Conservation (phyloP, 2,888 invertebrate genomes). For the Pterostichus madidus region DNA sequence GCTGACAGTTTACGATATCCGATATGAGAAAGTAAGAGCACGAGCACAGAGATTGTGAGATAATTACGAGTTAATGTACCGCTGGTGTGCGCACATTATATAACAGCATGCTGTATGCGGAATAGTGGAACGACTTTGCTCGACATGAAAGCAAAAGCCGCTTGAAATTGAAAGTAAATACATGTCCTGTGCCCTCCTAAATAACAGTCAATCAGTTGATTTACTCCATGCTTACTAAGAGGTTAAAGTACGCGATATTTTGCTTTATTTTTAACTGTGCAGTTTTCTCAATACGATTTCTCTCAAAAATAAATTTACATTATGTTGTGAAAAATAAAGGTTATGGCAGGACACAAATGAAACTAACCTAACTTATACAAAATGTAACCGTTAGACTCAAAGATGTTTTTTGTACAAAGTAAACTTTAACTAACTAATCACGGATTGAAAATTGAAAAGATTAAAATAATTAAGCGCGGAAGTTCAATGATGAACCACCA, state of each 20-base stretch:
- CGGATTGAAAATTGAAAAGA: too few species aligned
- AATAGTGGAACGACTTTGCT: conserved; percentile 23
- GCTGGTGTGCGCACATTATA: conserved; percentile 17
- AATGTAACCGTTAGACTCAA: too few species aligned
- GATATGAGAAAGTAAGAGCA: too few species aligned
- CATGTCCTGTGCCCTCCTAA: conserved; percentile 6
- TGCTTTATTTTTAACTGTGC: neutral
- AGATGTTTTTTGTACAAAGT: too few species aligned
- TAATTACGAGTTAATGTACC: neutral
- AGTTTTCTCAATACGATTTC: too few species aligned
- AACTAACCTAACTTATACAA: too few species aligned
- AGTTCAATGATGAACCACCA: too few species aligned
- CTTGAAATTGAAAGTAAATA: conserved; percentile 54
- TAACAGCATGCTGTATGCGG: conserved; percentile 48
- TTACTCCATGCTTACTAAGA: neutral
- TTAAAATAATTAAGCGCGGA: too few species aligned
- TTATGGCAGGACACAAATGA: too few species aligned
- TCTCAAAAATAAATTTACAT: too few species aligned
- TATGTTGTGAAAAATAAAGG: too few species aligned
- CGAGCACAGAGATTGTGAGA: neutral
- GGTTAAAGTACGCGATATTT: conserved; percentile 3
- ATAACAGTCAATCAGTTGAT: neutral
- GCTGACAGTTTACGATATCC: neutral
- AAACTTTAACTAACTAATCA: too few species aligned
- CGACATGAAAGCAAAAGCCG: conserved; percentile 27